Base-by-base conservation (phyloP, 2,113 vertebrate genomes). In the Stigmatopora nigra region DNA sequence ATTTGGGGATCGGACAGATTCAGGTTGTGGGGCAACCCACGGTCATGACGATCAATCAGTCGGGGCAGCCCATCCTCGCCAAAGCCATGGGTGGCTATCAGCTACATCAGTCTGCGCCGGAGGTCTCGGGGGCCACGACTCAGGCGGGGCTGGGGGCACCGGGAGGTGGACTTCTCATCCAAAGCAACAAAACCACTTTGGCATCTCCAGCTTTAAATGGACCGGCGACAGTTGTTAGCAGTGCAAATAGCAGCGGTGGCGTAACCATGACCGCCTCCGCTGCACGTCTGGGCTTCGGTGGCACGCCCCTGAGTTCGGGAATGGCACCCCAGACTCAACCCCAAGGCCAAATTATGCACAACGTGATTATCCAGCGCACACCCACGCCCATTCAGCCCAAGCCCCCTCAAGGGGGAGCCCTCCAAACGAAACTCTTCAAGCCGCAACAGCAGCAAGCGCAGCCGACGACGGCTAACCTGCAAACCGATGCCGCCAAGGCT, bases 321-420 rank as follows among this genome's bases (percentile, higher is more conserved):
- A 78, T 91, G 44, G 84, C 74, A 67, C 67, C 82, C 31, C 89
- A 87, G 49, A 60, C 84, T 20, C 86, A 90, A 88, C 67, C 67
- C 86, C 14, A 90, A 91, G 92, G 92, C 3, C 88, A 95, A 0
- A 78, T 97, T 75, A 93, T 96, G 73, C 94, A 93, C 64, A 98
- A 94, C 10, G 93, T 97, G 70, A 95, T 98, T 82, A 93, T 98
- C 52, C 96, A 98, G 68, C 83, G 96, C 46, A 96, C 94, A 1
- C 96, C 95, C 51, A 98, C 95, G 0, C 96, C 95, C 11, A 99
- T 98, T 80, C 96, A 99, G 67, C 96, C 96, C 79, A 99, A 98
- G 46, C 96, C 96, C 0, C 82, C 90, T 0, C 89, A 89, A 64
- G 90, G 93, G 0, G 95, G 94, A 0, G 83, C 93, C 55, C 91